Evolutionary conservation across 92 coral and sea anemone species (phyloP).

Genomic region (Actinostola sp.): DNA sequence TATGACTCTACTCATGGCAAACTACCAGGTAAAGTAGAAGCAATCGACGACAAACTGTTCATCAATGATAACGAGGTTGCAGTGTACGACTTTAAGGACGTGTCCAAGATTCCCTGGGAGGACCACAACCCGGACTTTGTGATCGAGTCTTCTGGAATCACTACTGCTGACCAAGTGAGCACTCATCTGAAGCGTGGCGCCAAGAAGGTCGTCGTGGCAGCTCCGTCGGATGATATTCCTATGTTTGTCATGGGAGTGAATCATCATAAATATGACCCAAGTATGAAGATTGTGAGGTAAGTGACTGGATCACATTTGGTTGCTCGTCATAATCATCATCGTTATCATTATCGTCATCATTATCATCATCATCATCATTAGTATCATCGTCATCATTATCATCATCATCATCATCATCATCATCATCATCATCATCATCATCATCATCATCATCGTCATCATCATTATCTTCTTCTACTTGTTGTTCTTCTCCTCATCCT

Average conservation of each 20-base stretch:
- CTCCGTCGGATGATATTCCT: constrained; percentile 97
- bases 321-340: too few species aligned
- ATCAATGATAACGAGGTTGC: constrained; percentile 69
- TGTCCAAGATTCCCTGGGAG: constrained; percentile 75
- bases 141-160: constrained; percentile 90
- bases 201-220: constrained; percentile 87
- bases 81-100: constrained; percentile 70
- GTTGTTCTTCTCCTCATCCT: too few species aligned
- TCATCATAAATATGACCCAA: constrained; percentile 68
- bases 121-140: constrained; percentile 78
- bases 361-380: too few species aligned
- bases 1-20: constrained; percentile 91
- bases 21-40: constrained; percentile 76
- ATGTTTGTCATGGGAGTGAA: constrained; percentile 99
- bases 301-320: background rate
- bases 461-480: too few species aligned
- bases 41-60: constrained; percentile 67
- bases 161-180: constrained; percentile 84
- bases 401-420: too few species aligned
- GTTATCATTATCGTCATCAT: too few species aligned
- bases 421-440: too few species aligned
- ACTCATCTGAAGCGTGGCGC: constrained; percentile 92
- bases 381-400: too few species aligned
- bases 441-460: too few species aligned
- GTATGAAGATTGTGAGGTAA: constrained; percentile 84